Conservation (phyloP, 2,113 vertebrate genomes). For the Symphodus melops region DNA sequence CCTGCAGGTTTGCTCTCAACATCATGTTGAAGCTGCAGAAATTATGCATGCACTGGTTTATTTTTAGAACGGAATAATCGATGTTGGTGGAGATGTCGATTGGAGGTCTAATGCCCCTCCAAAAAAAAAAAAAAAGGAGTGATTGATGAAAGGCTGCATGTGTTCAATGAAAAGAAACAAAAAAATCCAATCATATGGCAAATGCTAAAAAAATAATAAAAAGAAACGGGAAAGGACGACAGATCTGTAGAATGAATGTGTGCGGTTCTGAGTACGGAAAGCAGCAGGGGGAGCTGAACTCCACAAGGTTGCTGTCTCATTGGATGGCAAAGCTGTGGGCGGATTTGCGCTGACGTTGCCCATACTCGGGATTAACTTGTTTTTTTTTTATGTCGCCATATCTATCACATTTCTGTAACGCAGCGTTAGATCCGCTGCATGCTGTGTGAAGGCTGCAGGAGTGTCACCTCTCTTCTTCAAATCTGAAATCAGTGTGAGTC, state of each 20-base stretch:
- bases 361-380: slow-evolving; percentile 80
- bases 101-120: background rate
- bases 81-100: background rate
- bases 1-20: background rate
- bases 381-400: slow-evolving; percentile 81
- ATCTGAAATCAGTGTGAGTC: background rate
- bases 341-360: slow-evolving; percentile 66
- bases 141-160: background rate
- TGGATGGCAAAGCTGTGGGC: slow-evolving; percentile 64
- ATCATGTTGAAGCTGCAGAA: slow-evolving; percentile 13
- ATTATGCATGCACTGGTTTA: slow-evolving; percentile 43
- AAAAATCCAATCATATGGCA: background rate
- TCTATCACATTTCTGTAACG: slow-evolving; percentile 41
- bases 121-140: background rate
- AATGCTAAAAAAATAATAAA: background rate
- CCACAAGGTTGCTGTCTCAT: slow-evolving; percentile 15
- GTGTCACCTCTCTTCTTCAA: rapidly evolving
- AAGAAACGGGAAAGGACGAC: background rate
- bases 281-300: slow-evolving; percentile 53
- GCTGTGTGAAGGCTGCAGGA: background rate
- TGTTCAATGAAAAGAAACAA: too few species aligned
- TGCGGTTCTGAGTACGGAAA: background rate
- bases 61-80: slow-evolving; percentile 41
- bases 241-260: background rate
- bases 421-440: background rate